Evolutionary conservation across 1,140 invertebrate genomes (phyloP), one percentile per base, ranked within the genome.

Genomic region (Ectropis grisescens): DNA sequence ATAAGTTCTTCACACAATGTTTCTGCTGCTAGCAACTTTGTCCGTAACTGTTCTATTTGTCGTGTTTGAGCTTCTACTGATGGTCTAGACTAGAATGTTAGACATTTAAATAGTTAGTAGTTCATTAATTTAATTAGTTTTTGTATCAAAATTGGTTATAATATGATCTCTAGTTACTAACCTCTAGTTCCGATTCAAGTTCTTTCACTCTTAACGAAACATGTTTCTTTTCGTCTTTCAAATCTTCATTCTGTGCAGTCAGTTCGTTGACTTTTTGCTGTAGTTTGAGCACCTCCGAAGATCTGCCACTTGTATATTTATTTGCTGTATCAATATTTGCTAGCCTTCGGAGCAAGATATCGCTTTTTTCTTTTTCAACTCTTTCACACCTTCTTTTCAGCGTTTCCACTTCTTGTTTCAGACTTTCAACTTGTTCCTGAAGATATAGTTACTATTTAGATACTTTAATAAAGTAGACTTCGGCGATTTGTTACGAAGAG

Each of bases 1-100:
- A 95, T 94, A 1, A 99, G 82, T 47, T 95, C 93, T 68, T 97
- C 94, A 58, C 94, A 94, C 1, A 97, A 83, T 29, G 90, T 91
- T 82, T 98, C 95, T 1, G 94, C 91, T 10, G 92, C 90, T 34
- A 91, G 76, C 10, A 96, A 70, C 78, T 97, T 96, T 1, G 91
- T 88, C 43, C 88, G 82, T 10, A 96, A 75, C 50, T 92, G 90
- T 41, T 93, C 88, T 8, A 86, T 83, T 37, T 82, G 82, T 56
- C 74, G 81, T 33, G 82, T 82, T 60, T 76, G 86, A 47, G 59
- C 68, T 66, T 82, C 88, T 50, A 54, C 62, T 51, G 81, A 85
- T 60, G 78, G 84, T 55, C 65, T 67, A 31, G 61, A 61, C 79
- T 84, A 32, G 5, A 61, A 59, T 26, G n/a, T 7, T 6, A 10